phyloP scores from a whole-genome alignment of 2,797 vertebrate species.

The Typhlichthys eigenmanni region DNA sequence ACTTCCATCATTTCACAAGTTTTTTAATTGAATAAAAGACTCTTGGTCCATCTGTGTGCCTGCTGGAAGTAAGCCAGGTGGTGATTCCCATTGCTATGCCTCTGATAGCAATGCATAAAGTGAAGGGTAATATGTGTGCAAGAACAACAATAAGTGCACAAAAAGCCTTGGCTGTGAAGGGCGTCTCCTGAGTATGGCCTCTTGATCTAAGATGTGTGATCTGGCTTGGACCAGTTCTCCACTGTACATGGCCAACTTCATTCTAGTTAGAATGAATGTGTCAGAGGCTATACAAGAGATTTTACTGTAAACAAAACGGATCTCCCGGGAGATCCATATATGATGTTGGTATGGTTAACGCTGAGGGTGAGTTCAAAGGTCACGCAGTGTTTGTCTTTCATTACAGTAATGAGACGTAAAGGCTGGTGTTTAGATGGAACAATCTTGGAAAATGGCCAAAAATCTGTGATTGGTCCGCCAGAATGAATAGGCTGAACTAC shows the following conservation, averaged over 20 bases:
- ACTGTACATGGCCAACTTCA: conserved; percentile 19
- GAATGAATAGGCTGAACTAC: no score
- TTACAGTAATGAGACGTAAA: conserved; percentile 13
- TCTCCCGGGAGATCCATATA: no score
- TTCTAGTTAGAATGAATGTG: no score
- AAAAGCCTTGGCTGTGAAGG: conserved; percentile 16
- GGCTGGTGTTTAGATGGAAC: conserved; percentile 1
- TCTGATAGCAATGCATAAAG: conserved; percentile 23
- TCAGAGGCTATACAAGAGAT: no score
- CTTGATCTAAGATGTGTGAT: conserved; percentile 22
- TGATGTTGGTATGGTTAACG: conserved; percentile 24
- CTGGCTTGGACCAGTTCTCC: conserved; percentile 26
- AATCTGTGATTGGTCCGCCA: not conserved
- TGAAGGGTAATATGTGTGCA: conserved; percentile 39
- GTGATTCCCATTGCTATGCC: conserved; percentile 48
- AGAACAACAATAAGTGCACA: conserved; percentile 30
- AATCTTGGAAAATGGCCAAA: not conserved
- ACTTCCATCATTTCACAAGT: conserved; percentile 49
- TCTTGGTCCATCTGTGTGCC: conserved; percentile 57
- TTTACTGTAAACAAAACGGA: no score
- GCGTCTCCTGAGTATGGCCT: conserved; percentile 7
- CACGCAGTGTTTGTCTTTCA: conserved; percentile 33
- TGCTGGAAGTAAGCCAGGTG: conserved; percentile 62
- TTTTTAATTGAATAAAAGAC: conserved; percentile 50
- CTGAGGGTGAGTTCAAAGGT: conserved; percentile 44